A percentile compares a stretch with the other conserved stretches of the same genome.
These are phyloP conservation scores for Mormyrus proboscirostris DNA, from an alignment of 2,797 vertebrate species.

Conservation along the genomic window DNA sequence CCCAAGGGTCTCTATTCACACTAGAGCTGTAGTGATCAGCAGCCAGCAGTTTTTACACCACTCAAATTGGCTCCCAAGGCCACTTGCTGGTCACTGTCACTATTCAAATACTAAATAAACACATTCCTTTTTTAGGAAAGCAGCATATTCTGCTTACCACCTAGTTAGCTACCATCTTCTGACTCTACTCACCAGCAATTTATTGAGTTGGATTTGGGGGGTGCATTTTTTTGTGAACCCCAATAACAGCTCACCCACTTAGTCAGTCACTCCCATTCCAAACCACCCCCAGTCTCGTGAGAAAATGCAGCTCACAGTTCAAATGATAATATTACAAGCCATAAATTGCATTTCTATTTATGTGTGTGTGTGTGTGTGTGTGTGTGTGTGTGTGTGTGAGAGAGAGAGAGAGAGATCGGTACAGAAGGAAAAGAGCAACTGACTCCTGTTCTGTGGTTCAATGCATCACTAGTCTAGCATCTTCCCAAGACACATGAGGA, in stretches of 20 bases:
- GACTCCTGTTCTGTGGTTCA: neutral
- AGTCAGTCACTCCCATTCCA: neutral
- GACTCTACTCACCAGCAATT: neutral
- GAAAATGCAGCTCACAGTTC: neutral
- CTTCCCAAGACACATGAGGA: neutral
- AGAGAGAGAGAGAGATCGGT: neutral
- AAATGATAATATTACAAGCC: neutral
- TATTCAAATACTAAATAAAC: neutral
- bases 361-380: neutral
- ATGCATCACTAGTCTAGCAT: neutral
- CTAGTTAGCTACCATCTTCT: neutral
- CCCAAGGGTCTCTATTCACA: neutral
- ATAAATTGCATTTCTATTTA: neutral
- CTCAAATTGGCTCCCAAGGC: neutral
- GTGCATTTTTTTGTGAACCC: neutral
- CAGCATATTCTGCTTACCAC: neutral
- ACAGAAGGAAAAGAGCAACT: neutral
- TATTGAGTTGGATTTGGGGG: neutral
- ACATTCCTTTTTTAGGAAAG: neutral
- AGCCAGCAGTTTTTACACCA: neutral
- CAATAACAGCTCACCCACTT: neutral
- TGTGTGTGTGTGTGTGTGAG: no score
- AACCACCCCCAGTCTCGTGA: neutral
- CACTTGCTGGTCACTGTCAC: neutral
- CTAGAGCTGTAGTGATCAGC: neutral